These are phyloP conservation scores for Rhipidura dahli DNA, from an alignment of 2,113 vertebrate species.

Conservation along the genomic window DNA sequence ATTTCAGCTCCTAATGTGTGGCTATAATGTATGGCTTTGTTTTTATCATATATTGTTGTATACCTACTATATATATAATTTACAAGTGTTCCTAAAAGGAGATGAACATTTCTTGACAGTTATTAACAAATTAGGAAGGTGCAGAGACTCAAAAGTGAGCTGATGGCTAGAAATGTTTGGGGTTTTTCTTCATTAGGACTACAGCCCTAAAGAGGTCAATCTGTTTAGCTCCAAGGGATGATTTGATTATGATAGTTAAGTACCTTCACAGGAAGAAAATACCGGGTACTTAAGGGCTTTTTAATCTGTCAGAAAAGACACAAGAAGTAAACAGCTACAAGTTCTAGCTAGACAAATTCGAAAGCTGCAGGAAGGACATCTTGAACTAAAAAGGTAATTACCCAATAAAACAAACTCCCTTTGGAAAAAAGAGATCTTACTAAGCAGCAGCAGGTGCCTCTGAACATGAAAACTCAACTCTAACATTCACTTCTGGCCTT, in stretches of 20 bases:
- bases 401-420: neutral
- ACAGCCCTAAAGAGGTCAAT: constrained; percentile 48
- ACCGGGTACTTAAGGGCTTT: constrained; percentile 8
- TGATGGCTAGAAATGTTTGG: neutral
- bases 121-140: neutral
- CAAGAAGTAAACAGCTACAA: constrained; percentile 12
- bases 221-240: constrained; percentile 35
- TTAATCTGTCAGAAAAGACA: constrained; percentile 26
- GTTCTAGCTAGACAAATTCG: neutral
- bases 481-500: neutral
- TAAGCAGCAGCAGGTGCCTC: neutral
- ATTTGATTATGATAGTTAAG: constrained; percentile 59
- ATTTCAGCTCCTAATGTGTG: neutral
- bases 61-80: neutral
- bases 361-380: neutral
- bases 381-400: neutral
- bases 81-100: neutral
- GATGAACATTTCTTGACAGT: neutral
- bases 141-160: neutral
- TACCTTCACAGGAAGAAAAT: constrained; percentile 33
- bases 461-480: neutral
- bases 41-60: neutral
- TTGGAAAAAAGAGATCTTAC: neutral
- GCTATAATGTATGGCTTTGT: neutral
- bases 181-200: neutral